Percentiles rank a stretch among this genome's conserved stretches.
Evolutionary conservation across 2,113 vertebrate species (phyloP).

Genomic region (Cervus canadensis): DNA sequence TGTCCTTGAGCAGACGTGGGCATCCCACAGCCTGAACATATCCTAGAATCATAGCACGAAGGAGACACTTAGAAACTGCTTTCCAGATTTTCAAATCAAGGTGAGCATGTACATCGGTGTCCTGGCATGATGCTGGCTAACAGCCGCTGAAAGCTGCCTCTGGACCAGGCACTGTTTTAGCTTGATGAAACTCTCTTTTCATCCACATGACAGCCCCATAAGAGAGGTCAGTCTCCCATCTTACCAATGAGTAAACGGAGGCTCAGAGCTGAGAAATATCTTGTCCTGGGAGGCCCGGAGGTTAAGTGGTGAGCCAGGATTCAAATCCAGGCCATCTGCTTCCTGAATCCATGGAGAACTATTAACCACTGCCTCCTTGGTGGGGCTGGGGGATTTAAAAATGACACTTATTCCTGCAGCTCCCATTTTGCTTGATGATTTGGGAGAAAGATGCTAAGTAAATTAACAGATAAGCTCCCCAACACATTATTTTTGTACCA

Average conservation of each 20-base stretch:
- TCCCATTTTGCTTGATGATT: background rate
- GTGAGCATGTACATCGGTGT: rapidly evolving
- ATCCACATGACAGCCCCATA: rapidly evolving
- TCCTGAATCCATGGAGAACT: background rate
- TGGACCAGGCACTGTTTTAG: rapidly evolving
- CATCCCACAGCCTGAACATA: background rate
- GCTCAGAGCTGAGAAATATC: background rate
- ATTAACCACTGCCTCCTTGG: background rate
- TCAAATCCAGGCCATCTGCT: background rate
- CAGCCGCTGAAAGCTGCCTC: rapidly evolving
- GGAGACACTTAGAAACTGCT: rapidly evolving
- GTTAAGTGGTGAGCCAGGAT: too few relatives aligned
- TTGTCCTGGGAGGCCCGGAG: background rate
- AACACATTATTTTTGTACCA: background rate
- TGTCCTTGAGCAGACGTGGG: rapidly evolving
- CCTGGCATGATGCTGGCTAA: rapidly evolving
- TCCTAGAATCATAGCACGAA: rapidly evolving
- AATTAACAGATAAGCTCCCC: background rate
- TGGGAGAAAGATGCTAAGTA: background rate
- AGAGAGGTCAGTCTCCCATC: background rate
- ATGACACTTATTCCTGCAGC: background rate
- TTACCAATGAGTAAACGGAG: background rate
- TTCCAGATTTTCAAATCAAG: background rate
- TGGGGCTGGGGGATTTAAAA: background rate
- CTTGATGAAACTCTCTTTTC: rapidly evolving